Conservation (phyloP, 1,140 invertebrate genomes). For the Lordiphosa clarofinis region DNA sequence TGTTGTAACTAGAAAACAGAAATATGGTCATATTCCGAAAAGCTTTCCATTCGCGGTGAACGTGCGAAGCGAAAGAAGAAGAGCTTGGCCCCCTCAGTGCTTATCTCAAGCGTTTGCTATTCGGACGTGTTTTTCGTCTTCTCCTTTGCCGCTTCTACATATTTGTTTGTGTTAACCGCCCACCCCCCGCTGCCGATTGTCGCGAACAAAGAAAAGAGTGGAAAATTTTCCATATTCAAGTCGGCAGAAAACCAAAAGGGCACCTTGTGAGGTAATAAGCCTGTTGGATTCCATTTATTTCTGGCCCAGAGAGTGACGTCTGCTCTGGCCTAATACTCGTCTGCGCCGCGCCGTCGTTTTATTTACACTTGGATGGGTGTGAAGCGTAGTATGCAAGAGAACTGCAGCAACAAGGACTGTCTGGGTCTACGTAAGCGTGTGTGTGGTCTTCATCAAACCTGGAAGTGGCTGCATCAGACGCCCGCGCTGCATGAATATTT, state of each 20-base stretch:
- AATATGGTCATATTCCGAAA: neutral
- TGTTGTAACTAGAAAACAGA: neutral
- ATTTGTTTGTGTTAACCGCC: conserved; percentile 54
- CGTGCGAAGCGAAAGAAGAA: conserved; percentile 4
- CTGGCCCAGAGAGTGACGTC: conserved; percentile 26
- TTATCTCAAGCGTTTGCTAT: conserved; percentile 35
- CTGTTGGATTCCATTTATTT: conserved; percentile 1
- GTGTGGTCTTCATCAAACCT: conserved; percentile 91
- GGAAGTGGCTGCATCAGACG: conserved; percentile 95
- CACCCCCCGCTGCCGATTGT: conserved; percentile 17
- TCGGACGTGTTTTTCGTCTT: conserved; percentile 42
- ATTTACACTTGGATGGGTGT: conserved; percentile 66
- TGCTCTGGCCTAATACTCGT: conserved; percentile 39
- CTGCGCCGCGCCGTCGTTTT: conserved; percentile 20
- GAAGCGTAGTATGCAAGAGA: conserved; percentile 79
- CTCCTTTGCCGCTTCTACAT: conserved; percentile 12
- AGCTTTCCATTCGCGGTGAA: conserved; percentile 10
- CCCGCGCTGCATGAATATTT: conserved; percentile 91
- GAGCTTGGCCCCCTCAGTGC: conserved; percentile 16
- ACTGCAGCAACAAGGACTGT: conserved; percentile 85
- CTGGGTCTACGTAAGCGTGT: conserved; percentile 91
- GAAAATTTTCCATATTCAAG: conserved; percentile 57
- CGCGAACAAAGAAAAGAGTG: conserved; percentile 72
- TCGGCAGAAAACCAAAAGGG: conserved; percentile 20
- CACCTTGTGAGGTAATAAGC: conserved; percentile 24